Conservation (phyloP, 2,113 vertebrate species). For the Andinoacara biseriatus region DNA sequence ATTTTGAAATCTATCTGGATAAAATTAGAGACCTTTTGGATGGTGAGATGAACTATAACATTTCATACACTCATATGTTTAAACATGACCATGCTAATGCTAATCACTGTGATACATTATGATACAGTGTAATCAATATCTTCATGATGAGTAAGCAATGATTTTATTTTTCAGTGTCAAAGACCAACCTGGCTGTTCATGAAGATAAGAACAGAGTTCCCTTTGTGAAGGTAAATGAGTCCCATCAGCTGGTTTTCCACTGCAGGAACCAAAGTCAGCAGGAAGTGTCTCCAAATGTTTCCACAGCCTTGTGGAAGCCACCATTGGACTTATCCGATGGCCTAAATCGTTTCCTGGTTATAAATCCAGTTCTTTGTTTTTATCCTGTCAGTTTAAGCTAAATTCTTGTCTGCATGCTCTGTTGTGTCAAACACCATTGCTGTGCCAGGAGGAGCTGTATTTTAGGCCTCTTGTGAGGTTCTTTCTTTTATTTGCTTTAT, state of each 20-base stretch:
- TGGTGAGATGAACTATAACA: conserved; percentile 49
- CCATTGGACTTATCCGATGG: not conserved
- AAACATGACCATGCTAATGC: not conserved
- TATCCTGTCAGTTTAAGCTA: too few species aligned
- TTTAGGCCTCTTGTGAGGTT: too few species aligned
- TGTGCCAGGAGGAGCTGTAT: too few species aligned
- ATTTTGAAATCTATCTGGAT: conserved; percentile 99
- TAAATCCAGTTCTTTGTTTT: not conserved
- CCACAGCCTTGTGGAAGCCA: not conserved
- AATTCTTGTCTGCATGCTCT: too few species aligned
- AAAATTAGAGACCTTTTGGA: conserved; percentile 97
- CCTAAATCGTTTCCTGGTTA: not conserved
- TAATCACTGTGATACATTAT: not conserved
- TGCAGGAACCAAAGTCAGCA: not conserved
- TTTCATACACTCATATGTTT: not conserved
- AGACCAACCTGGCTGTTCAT: conserved; percentile 92
- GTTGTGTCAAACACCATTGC: too few species aligned
- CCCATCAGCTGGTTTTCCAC: not conserved
- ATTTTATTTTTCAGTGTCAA: conserved; percentile 83
- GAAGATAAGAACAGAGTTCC: conserved; percentile 95
- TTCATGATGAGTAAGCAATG: not conserved
- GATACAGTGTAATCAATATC: too few species aligned
- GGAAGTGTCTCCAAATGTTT: not conserved
- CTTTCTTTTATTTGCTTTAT: too few species aligned
- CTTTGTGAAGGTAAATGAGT: conserved; percentile 87